These are phyloP conservation scores for Subanguina moxae DNA, from an alignment of 1,140 invertebrate species.

Conservation along the genomic window DNA sequence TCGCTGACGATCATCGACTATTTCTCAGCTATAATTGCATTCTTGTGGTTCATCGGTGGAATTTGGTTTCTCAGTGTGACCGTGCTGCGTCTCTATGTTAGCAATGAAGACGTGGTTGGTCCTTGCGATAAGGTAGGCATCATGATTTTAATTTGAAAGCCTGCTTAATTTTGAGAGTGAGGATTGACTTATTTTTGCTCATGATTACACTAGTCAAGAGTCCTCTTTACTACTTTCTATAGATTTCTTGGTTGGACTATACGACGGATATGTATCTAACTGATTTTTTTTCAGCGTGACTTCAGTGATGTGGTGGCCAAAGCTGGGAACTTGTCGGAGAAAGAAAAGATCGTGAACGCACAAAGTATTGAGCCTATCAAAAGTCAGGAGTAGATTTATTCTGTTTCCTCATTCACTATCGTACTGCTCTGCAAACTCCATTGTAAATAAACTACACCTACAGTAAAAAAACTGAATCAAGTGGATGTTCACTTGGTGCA, in stretches of 20 bases:
- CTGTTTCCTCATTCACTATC: not conserved
- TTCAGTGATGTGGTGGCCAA: not conserved
- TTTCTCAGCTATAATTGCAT: slow-evolving; percentile 4
- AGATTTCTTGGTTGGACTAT: not conserved
- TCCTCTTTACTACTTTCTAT: slow-evolving; percentile 5
- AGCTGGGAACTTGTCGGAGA: too few species aligned
- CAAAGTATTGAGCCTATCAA: too few species aligned
- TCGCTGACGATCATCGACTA: not conserved
- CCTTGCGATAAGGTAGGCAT: too few species aligned
- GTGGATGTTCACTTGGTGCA: too few species aligned
- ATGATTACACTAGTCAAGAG: too few species aligned
- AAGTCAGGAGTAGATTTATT: not conserved
- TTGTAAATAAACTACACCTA: too few species aligned
- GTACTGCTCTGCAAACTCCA: not conserved
- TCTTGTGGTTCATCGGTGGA: slow-evolving; percentile 3
- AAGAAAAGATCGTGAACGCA: too few species aligned
- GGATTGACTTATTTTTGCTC: too few species aligned
- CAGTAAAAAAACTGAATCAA: not conserved
- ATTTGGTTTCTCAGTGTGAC: not conserved
- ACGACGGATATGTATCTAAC: not conserved
- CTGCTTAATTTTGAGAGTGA: too few species aligned
- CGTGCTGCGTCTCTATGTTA: not conserved
- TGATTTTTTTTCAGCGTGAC: not conserved
- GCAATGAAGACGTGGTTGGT: too few species aligned
- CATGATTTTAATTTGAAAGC: too few species aligned